phyloP scores from a whole-genome alignment of 2,113 vertebrate species.

The Egretta garzetta region DNA sequence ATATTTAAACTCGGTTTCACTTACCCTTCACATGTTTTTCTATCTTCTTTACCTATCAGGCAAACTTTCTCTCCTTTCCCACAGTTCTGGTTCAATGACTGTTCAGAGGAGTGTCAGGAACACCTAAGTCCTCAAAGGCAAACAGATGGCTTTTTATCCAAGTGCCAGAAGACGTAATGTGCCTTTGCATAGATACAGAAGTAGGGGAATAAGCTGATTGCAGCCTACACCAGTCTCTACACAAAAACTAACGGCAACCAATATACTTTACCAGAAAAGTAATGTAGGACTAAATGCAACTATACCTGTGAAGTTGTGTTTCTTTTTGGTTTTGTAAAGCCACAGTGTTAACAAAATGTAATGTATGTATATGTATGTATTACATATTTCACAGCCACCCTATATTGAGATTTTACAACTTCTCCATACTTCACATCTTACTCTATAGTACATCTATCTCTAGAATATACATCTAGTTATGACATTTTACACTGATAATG shows the following conservation, averaged over 20 bases:
- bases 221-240: not conserved
- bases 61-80: not conserved
- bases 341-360: not conserved
- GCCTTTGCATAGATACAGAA: not conserved
- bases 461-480: not conserved
- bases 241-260: not conserved
- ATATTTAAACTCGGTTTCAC: conserved; percentile 17
- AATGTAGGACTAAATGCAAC: not conserved
- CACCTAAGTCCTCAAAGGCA: not conserved
- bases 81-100: not conserved
- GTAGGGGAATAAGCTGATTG: not conserved
- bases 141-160: not conserved
- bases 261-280: not conserved
- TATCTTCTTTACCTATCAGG: not conserved
- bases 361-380: not conserved
- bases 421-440: not conserved
- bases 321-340: not conserved
- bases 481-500: not conserved
- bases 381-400: not conserved
- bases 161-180: not conserved
- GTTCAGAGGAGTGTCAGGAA: not conserved
- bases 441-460: not conserved
- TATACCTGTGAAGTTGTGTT: not conserved
- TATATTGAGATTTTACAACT: not conserved
- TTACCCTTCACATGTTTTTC: not conserved